Percentiles rank a stretch among this genome's conserved stretches.
Evolutionary conservation across 1,140 invertebrate species (phyloP).

Genomic region (Papilio glaucus): DNA sequence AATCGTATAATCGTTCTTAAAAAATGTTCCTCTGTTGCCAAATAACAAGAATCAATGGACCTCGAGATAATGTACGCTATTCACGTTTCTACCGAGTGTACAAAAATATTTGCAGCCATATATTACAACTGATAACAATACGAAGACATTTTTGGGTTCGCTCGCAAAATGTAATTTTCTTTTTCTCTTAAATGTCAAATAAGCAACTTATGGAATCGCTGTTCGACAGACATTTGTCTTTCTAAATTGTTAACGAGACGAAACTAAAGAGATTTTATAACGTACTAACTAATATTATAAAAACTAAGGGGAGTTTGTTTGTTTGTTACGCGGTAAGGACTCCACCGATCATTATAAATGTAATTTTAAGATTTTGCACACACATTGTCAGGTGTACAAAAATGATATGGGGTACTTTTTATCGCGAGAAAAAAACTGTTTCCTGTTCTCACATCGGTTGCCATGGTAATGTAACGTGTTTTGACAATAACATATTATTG

Average conservation of each 20-base stretch:
- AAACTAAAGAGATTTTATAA: no score
- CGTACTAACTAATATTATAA: no score
- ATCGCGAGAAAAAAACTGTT: no score
- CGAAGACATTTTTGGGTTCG: conserved; percentile 34
- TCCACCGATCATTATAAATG: no score
- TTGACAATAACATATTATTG: no score
- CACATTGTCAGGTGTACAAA: no score
- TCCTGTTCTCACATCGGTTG: no score
- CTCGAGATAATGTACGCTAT: conserved; percentile 33
- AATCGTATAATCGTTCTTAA: conserved; percentile 19
- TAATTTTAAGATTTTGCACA: no score
- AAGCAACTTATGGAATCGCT: conserved; percentile 17
- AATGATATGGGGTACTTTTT: no score
- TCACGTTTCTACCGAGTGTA: conserved; percentile 32
- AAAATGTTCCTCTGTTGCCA: conserved; percentile 33
- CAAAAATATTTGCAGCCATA: conserved; percentile 37
- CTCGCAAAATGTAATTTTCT: conserved; percentile 7
- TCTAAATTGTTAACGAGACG: background rate
- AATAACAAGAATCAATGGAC: conserved; percentile 35
- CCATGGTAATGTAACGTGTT: no score
- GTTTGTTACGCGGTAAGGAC: no score
- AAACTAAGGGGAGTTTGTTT: no score
- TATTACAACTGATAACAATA: conserved; percentile 33
- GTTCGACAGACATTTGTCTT: background rate
- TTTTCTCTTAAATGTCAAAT: conserved; percentile 31